Evolutionary conservation across 2,888 invertebrate genomes (phyloP).

Genomic region (Ochlodes sylvanus): DNA sequence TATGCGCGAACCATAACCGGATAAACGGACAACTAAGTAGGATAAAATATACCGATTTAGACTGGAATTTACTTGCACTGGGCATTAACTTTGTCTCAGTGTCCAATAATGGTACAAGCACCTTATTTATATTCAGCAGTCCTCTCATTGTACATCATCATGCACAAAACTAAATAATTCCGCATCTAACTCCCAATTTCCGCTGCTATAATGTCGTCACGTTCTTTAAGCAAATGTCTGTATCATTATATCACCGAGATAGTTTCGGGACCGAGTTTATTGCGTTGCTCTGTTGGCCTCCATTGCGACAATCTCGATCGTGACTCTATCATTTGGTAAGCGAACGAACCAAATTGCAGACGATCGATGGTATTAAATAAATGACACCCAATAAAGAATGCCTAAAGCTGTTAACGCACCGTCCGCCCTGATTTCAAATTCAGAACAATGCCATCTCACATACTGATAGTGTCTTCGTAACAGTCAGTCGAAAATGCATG

Average conservation of each 20-base stretch:
- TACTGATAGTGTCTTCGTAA: no score
- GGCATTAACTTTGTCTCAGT: no score
- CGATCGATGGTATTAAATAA: conserved; percentile 32
- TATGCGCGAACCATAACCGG: no score
- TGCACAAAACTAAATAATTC: background rate
- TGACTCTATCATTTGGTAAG: conserved; percentile 31
- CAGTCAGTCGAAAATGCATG: no score
- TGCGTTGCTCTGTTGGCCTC: conserved; percentile 7
- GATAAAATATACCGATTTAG: no score
- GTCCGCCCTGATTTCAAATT: background rate
- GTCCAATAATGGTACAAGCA: no score
- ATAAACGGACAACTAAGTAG: no score
- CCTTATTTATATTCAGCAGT: no score
- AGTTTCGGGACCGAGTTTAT: conserved; percentile 19
- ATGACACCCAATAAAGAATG: conserved; percentile 23
- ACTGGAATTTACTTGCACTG: no score
- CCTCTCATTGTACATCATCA: background rate
- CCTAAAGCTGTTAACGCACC: background rate
- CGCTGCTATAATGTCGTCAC: conserved; percentile 7
- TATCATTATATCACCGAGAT: conserved; percentile 20
- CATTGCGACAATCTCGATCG: conserved; percentile 33
- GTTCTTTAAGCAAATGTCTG: conserved; percentile 5
- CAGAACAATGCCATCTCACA: no score
- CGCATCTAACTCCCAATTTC: background rate
- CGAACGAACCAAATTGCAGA: conserved; percentile 28